Percentiles rank a stretch among this genome's conserved stretches.
These are phyloP conservation scores for Parthenolecanium corni DNA, from an alignment of 2,888 invertebrate genomes.

Conservation along the genomic window DNA sequence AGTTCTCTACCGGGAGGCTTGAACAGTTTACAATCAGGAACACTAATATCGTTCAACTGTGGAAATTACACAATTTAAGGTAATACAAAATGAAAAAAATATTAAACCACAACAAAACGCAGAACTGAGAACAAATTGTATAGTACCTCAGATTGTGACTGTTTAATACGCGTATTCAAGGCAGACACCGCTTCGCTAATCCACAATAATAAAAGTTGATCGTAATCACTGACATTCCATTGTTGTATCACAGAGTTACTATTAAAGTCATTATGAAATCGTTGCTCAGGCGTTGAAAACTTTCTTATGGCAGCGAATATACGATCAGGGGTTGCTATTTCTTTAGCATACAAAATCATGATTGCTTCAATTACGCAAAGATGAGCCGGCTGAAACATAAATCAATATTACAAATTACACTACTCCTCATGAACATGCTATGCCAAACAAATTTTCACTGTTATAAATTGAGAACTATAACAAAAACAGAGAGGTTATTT, in stretches of 20 bases:
- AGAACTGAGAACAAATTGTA: background rate
- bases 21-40: conserved; percentile 4
- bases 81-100: background rate
- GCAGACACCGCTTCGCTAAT: conserved; percentile 76
- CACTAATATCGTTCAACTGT: conserved; percentile 5
- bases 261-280: conserved; percentile 34
- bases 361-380: conserved; percentile 91
- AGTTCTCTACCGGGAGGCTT: conserved; percentile 57
- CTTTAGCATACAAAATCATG: conserved; percentile 85
- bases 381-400: conserved; percentile 85
- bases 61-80: background rate
- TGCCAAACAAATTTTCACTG: no score
- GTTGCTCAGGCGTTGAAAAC: conserved; percentile 39
- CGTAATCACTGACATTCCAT: conserved; percentile 46
- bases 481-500: conserved; percentile 13
- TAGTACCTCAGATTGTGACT: conserved; percentile 34
- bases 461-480: no score
- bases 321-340: conserved; percentile 78
- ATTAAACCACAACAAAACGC: background rate
- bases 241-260: conserved; percentile 24
- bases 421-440: no score
- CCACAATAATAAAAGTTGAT: conserved; percentile 78
- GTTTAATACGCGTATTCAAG: conserved; percentile 45
- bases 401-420: no score
- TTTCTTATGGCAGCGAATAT: conserved; percentile 74